Base-by-base conservation (phyloP, 1,140 invertebrate genomes). In the Nasonia vitripennis region DNA sequence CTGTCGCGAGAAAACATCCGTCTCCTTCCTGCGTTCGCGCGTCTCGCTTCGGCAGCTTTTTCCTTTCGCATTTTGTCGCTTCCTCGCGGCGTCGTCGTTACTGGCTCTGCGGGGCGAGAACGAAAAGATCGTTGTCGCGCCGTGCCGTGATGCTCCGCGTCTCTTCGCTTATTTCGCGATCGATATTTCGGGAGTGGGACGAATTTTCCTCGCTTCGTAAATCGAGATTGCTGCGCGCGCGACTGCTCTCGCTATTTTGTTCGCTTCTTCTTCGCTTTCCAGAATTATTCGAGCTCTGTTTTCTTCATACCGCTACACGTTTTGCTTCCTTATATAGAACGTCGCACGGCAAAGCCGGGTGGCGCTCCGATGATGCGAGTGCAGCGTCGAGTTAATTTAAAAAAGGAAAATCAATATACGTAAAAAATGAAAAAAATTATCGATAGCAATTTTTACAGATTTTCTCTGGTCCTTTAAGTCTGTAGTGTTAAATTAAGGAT, bases 141-240 rank as follows among this genome's bases (percentile, higher is more conserved):
- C 31, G 70, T 27, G 11, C 70, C 31, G 71, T 6, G 34, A 37
- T 37, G 34, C 48, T 34, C 34, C 34, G 34, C 83, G 41, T 79
- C 77, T 84, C 78, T 75, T 75, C 55, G 68, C 68, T 81, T 81
- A 81, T 81, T 71, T 23, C 68, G 14, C 41, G 23, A 81, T 81
- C 80, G 80, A 81, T 48, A 62, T 62, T 82, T 74, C 27, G 51
- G 73, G 14, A 41, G 81, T 51, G 27, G 11, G 68, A 17, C 83
- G 78, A 75, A 85, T 85, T 85, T 85, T 85, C 78, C 68, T 81
- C 70, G 84, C 70, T 85, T 75, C 84, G 78, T 85, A 85, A 85
- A 85, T 85, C 78, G 84, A 81, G 37, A 85, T 81, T 73, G 84
- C 71, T 31, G 5, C 48, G 7, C 11, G n/a, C 27, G 67, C 83